A percentile compares a stretch with the other conserved stretches of the same genome.
These are phyloP conservation scores for Thalassaphorura encarpata DNA, from an alignment of 1,140 invertebrate species.

Conservation along the genomic window DNA sequence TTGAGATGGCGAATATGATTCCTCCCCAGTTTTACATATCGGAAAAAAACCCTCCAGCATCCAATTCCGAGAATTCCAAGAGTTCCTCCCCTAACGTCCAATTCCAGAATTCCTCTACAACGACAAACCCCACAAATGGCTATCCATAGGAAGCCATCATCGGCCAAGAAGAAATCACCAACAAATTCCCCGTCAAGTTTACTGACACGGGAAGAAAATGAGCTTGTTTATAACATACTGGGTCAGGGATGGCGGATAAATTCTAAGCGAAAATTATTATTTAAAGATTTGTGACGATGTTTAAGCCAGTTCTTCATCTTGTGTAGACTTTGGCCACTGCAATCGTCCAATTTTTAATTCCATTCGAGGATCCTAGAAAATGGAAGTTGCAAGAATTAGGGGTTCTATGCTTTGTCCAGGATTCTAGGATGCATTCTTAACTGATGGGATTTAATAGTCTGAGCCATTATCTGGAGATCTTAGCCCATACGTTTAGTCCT, in stretches of 20 bases:
- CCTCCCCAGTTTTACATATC: no score
- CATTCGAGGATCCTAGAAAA: conserved; percentile 40
- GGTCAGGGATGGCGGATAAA: not conserved
- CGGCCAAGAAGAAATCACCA: no score
- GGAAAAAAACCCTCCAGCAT: not conserved
- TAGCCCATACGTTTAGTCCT: conserved; percentile 69
- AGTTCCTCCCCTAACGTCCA: not conserved
- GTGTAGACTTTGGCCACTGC: conserved; percentile 72
- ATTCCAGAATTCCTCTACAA: no score
- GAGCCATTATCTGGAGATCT: conserved; percentile 64
- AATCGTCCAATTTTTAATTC: conserved; percentile 75
- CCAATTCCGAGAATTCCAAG: not conserved
- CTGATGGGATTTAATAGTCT: conserved; percentile 75
- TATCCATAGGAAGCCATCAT: no score
- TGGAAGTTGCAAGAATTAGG: conserved; percentile 78
- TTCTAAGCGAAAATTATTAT: not conserved
- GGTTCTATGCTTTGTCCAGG: conserved; percentile 83
- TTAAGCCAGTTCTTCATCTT: conserved; percentile 15
- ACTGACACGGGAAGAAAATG: no score
- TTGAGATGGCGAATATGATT: no score
- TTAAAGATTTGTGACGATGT: not conserved
- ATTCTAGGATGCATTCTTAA: conserved; percentile 74
- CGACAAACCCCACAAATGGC: no score
- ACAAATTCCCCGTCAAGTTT: no score
- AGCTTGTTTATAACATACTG: not conserved